Conservation (phyloP, 2,113 vertebrate species). For the Myiozetetes cayanensis region DNA sequence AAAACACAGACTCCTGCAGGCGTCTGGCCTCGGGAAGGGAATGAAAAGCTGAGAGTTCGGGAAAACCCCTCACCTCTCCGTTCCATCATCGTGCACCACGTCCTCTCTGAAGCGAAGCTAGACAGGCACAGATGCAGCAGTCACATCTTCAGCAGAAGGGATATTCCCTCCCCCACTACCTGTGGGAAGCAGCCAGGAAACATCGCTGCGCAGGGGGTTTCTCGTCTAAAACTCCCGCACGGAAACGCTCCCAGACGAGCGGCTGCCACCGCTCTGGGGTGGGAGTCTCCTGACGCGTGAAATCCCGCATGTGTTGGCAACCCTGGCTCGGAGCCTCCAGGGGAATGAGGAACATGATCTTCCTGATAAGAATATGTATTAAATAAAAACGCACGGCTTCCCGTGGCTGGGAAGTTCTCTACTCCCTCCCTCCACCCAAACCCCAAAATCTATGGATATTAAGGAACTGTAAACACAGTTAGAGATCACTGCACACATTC, state of each 20-base stretch:
- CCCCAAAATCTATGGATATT: neutral
- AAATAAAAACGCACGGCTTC: neutral
- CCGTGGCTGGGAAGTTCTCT: neutral
- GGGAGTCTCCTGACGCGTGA: neutral
- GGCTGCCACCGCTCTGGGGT: neutral
- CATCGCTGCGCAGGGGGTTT: rapidly evolving
- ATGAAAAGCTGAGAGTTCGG: neutral
- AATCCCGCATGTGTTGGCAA: neutral
- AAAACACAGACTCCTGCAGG: neutral
- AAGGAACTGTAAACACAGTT: neutral
- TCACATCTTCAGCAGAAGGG: neutral
- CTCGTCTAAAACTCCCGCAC: neutral
- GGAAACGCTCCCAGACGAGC: rapidly evolving
- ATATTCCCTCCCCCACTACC: neutral
- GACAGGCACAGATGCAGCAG: neutral
- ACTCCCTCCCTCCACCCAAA: neutral
- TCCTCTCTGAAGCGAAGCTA: neutral
- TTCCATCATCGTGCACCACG: neutral
- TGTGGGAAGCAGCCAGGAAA: neutral
- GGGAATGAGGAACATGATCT: neutral
- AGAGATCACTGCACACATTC: neutral
- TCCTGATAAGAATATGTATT: neutral
- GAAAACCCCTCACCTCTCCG: neutral
- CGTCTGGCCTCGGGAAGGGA: rapidly evolving
- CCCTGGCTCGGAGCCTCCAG: neutral